phyloP scores from a whole-genome alignment of 2,797 vertebrate species.

The Squalus acanthias region DNA sequence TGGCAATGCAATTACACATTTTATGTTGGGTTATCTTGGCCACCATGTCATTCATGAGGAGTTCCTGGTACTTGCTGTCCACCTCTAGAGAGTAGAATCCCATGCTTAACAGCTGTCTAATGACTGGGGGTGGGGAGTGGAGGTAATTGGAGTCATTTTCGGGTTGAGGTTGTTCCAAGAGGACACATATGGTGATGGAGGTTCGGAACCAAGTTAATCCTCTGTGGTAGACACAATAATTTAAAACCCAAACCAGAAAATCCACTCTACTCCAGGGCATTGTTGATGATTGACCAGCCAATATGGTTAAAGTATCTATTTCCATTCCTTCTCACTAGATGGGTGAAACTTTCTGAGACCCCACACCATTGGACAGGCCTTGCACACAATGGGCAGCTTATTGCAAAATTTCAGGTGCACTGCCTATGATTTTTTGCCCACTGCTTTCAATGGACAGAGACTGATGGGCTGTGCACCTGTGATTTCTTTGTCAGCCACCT shows the following conservation, averaged over 20 bases:
- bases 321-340: background rate
- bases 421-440: background rate
- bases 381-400: background rate
- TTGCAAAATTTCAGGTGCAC: background rate
- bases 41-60: background rate
- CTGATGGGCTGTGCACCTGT: background rate
- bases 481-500: background rate
- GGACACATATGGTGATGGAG: background rate
- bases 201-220: background rate
- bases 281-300: background rate
- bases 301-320: background rate
- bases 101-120: background rate
- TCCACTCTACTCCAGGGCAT: background rate
- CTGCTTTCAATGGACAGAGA: background rate
- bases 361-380: background rate
- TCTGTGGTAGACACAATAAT: background rate
- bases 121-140: background rate
- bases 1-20: background rate
- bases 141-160: background rate
- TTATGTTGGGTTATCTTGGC: background rate
- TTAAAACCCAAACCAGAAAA: background rate
- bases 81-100: background rate
- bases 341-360: background rate
- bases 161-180: background rate
- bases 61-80: background rate